phyloP scores from a whole-genome alignment of 2,888 invertebrate genomes.

The Apodemia hepburni region DNA sequence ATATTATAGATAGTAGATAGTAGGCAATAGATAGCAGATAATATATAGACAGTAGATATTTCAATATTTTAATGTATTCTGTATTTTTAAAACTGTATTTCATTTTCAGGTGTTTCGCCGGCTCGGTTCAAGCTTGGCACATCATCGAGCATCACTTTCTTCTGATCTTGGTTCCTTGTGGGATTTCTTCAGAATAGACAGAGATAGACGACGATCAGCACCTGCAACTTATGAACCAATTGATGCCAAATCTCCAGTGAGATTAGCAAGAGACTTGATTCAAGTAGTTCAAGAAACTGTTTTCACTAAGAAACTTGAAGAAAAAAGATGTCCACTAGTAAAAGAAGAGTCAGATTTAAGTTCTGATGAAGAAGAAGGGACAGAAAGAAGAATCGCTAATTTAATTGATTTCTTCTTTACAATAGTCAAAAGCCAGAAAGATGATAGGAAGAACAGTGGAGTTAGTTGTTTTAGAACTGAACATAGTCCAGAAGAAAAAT shows the following conservation, averaged over 20 bases:
- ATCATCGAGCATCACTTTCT: conserved; percentile 67
- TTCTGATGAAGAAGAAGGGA: conserved; percentile 62
- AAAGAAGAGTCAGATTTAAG: conserved; percentile 68
- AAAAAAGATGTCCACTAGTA: conserved; percentile 63
- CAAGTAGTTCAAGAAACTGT: conserved; percentile 74
- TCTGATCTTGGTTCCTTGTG: conserved; percentile 68
- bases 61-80: too few relatives aligned
- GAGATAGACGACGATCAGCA: conserved; percentile 57
- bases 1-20: too few relatives aligned
- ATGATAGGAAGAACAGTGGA: conserved; percentile 63
- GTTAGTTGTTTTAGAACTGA: conserved; percentile 69
- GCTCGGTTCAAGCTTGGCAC: conserved; percentile 62
- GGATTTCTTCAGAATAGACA: conserved; percentile 64
- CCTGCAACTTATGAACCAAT: conserved; percentile 55
- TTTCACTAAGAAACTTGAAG: conserved; percentile 54
- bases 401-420: conserved; percentile 75
- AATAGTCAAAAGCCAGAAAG: conserved; percentile 70
- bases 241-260: conserved; percentile 56
- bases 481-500: conserved; percentile 54
- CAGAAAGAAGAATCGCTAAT: conserved; percentile 66
- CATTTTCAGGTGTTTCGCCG: conserved; percentile 62
- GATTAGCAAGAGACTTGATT: conserved; percentile 63
- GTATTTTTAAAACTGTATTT: not conserved
- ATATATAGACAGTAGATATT: too few relatives aligned
- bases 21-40: too few relatives aligned